Conservation (phyloP, 1,140 invertebrate species). For the Oppia nitens region DNA sequence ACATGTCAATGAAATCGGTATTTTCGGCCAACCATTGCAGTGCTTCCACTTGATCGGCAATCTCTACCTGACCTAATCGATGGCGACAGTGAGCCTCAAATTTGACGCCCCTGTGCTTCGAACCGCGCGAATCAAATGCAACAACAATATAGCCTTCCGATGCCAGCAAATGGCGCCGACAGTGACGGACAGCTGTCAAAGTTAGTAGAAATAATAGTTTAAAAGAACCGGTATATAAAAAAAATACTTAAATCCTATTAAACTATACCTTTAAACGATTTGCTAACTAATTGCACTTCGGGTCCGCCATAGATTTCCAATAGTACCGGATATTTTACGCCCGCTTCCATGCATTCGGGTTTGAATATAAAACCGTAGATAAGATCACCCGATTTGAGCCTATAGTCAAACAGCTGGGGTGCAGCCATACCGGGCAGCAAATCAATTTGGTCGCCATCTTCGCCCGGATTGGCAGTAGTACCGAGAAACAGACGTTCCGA, state of each 20-base stretch:
- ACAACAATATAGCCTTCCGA: slow-evolving; percentile 93
- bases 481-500: slow-evolving; percentile 4
- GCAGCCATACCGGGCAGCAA: slow-evolving; percentile 10
- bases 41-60: slow-evolving; percentile 77
- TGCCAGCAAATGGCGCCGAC: slow-evolving; percentile 83
- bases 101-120: slow-evolving; percentile 68
- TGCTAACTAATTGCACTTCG: slow-evolving; percentile 90
- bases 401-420: slow-evolving; percentile 54
- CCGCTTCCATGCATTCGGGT: slow-evolving; percentile 54
- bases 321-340: slow-evolving; percentile 75
- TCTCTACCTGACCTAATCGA: slow-evolving; percentile 82
- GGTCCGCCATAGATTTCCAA: slow-evolving; percentile 95
- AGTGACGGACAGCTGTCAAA: slow-evolving; percentile 48
- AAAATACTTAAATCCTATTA: slow-evolving; percentile 19
- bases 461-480: neutral
- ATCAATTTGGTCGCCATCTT: slow-evolving; percentile 9
- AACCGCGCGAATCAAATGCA: slow-evolving; percentile 83
- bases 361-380: slow-evolving; percentile 84
- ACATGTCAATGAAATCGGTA: slow-evolving; percentile 73
- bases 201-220: neutral
- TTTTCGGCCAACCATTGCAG: slow-evolving; percentile 65
- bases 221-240: slow-evolving; percentile 3
- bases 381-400: slow-evolving; percentile 49
- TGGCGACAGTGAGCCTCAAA: slow-evolving; percentile 80
- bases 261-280: slow-evolving; percentile 64